These are phyloP conservation scores for Nothocercus julius DNA, from an alignment of 2,113 vertebrate genomes.

Conservation along the genomic window DNA sequence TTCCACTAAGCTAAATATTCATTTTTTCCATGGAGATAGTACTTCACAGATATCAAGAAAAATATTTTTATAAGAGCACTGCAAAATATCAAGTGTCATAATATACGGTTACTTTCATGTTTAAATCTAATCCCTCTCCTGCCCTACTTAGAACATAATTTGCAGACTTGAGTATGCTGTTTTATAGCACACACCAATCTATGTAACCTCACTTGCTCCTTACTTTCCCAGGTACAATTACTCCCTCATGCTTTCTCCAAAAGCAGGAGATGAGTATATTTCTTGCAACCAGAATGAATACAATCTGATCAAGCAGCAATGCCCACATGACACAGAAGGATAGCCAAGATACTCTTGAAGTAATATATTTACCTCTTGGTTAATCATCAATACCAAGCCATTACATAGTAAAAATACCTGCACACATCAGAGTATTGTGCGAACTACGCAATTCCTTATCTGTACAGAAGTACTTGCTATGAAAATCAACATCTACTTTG, in stretches of 20 bases:
- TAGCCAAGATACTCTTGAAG: not conserved
- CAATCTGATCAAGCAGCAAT: not conserved
- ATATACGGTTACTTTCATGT: not conserved
- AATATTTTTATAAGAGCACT: not conserved
- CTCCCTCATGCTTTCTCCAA: not conserved
- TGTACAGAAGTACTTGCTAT: not conserved
- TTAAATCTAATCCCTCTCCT: not conserved
- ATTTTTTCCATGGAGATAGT: not conserved
- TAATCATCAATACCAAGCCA: not conserved
- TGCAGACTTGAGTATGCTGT: not conserved
- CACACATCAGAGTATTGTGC: not conserved
- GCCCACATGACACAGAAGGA: not conserved
- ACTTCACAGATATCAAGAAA: not conserved
- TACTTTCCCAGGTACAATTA: not conserved
- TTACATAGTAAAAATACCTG: not conserved
- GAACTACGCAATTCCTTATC: not conserved
- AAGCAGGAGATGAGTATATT: not conserved
- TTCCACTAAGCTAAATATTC: not conserved
- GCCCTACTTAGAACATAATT: not conserved
- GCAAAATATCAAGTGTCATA: not conserved
- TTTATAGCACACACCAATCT: not conserved
- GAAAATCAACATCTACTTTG: not conserved
- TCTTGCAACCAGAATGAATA: not conserved
- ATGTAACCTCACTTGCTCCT: not conserved
- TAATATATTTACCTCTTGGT: not conserved